Evolutionary conservation across 1,140 invertebrate genomes (phyloP), one percentile per base, ranked within the genome.

Genomic region (Meloidogyne exigua): DNA sequence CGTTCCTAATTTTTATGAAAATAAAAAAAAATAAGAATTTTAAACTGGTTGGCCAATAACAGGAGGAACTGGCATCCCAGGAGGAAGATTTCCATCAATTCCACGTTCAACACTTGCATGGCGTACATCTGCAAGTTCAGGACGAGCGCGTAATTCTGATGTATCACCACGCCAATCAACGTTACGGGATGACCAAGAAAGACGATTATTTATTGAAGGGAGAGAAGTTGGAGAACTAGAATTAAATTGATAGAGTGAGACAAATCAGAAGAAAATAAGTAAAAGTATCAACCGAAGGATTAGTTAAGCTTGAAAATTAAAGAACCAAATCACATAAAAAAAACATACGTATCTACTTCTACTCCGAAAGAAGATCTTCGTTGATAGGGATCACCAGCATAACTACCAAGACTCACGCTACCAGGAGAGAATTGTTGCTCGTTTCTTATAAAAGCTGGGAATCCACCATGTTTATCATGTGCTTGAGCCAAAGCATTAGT

Each of bases 401-500:
- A 62, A 49, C 72, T 73, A 21, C 72, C 72, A 32, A 73, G 21
- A 62, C 44, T 62, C 0, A 73, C 28, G 21, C 72, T 73, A 21
- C 72, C 57, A 62, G 72, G 72, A 62, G 72, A 73, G 57, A 73
- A 73, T 39, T 73, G 72, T 57, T 57, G 49, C n/a, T 65, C 28
- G 26, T 26, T 64, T 12, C 39, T 75, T 32, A 25, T 39, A 42
- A 62, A 18, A 28, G 13, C 21, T 18, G 39, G 23, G 3, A 32
- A 42, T 42, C 36, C 49, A 36, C 18, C 76, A 23, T 76, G 32
- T n/a, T 76, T 74, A 42, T 66, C 39, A 28, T 78, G 75, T 42
- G 76, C 76, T 39, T 76, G 76, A 13, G 81, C 79, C 44, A 87
- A 72, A 0, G 79, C 76, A n/a, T 87, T 79, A 68, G 84, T 68